These are phyloP conservation scores for Calyptommatus sinebrachiatus DNA, from an alignment of 2,113 vertebrate genomes.

Conservation along the genomic window DNA sequence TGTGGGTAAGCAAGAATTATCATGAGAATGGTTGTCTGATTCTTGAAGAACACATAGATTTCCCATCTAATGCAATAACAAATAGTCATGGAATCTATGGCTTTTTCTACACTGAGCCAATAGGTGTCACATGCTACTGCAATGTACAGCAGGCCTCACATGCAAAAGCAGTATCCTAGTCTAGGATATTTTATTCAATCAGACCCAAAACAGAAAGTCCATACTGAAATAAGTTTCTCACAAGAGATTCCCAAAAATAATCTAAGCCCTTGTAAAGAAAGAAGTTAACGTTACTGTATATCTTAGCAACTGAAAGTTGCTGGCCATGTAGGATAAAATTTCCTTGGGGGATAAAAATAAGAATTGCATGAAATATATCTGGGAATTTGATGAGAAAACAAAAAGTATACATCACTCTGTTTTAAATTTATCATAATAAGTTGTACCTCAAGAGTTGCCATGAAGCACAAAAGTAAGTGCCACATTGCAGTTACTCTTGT, in stretches of 20 bases:
- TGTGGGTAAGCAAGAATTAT: not conserved
- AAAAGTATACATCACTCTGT: too few species aligned
- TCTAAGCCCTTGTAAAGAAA: not conserved
- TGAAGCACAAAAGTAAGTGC: not conserved
- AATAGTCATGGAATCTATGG: not conserved
- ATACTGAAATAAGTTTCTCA: not conserved
- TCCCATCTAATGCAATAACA: not conserved
- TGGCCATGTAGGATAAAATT: not conserved
- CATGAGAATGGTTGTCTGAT: not conserved
- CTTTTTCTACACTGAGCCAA: too few species aligned
- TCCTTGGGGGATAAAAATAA: not conserved
- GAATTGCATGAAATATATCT: too few species aligned
- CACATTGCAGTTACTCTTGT: not conserved
- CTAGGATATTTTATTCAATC: too few species aligned
- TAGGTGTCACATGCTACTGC: too few species aligned
- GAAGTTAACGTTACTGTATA: slow-evolving; percentile 1
- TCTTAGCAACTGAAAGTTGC: rapidly evolving
- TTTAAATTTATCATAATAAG: not conserved
- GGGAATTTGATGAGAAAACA: too few species aligned
- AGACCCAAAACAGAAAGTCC: too few species aligned
- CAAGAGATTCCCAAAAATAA: slow-evolving; percentile 4
- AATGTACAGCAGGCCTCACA: too few species aligned
- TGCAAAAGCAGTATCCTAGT: too few species aligned
- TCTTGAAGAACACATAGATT: not conserved
- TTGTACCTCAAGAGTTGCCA: not conserved